These are phyloP conservation scores for Hedya salicella DNA, from an alignment of 2,888 invertebrate species.

Conservation along the genomic window DNA sequence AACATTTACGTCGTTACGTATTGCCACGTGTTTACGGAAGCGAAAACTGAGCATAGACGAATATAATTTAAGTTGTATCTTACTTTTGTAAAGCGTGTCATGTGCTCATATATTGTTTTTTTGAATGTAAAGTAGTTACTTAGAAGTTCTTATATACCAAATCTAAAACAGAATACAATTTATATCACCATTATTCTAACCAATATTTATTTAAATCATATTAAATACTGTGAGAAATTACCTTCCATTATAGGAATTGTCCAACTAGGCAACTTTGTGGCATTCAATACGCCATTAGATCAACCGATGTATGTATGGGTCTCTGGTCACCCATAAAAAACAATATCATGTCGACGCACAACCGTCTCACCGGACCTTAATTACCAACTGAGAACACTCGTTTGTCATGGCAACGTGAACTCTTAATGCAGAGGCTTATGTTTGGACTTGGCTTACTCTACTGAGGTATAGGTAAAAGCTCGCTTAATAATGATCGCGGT, in stretches of 20 bases:
- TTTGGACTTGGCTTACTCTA: constrained; percentile 48
- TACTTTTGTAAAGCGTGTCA: too few relatives aligned
- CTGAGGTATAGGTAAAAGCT: constrained; percentile 63
- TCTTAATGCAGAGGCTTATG: constrained; percentile 47
- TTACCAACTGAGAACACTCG: constrained; percentile 60
- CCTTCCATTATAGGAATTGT: constrained; percentile 24
- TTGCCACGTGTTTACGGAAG: too few relatives aligned
- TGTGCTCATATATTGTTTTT: too few relatives aligned
- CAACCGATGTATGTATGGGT: constrained; percentile 76
- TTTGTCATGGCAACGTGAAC: constrained; percentile 48
- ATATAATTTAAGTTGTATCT: too few relatives aligned
- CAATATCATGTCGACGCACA: constrained; percentile 76
- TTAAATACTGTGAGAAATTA: constrained; percentile 31
- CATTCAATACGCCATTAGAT: constrained; percentile 54
- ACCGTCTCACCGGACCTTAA: constrained; percentile 67
- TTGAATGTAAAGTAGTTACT: too few relatives aligned
- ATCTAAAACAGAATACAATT: constrained; percentile 13
- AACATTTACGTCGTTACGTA: too few relatives aligned
- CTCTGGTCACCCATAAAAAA: constrained; percentile 80
- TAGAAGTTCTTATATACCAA: background rate
- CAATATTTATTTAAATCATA: constrained; percentile 22
- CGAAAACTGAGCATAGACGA: too few relatives aligned
- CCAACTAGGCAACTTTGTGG: constrained; percentile 40
- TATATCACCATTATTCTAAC: constrained; percentile 19
- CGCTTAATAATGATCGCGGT: constrained; percentile 78